phyloP scores from a whole-genome alignment of 1,140 invertebrate species.

The Ptiloglossa arizonensis region DNA sequence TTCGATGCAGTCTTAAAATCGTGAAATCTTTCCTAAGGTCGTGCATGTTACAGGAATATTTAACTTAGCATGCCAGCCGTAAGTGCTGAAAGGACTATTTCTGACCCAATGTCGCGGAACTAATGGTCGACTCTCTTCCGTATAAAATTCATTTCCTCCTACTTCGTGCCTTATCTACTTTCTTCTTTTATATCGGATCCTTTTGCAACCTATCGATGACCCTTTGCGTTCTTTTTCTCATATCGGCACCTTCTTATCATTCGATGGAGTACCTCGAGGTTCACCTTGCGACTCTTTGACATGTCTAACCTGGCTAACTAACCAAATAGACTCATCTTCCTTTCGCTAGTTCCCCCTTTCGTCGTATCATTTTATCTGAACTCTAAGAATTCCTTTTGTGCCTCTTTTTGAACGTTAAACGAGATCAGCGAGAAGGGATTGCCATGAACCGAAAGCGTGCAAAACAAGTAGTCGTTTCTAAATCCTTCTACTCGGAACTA shows the following conservation, averaged over 20 bases:
- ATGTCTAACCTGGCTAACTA: slow-evolving; percentile 13
- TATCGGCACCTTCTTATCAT: slow-evolving; percentile 47
- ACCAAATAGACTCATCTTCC: slow-evolving; percentile 6
- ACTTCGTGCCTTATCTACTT: slow-evolving; percentile 48
- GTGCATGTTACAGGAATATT: neutral
- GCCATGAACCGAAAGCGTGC: neutral
- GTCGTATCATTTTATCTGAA: neutral
- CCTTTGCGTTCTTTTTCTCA: slow-evolving; percentile 38
- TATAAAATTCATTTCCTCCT: slow-evolving; percentile 58
- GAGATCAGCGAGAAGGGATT: neutral
- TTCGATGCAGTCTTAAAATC: too few species aligned
- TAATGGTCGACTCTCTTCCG: slow-evolving; percentile 41
- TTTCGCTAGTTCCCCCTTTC: neutral
- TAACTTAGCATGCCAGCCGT: slow-evolving; percentile 19
- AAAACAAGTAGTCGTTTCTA: slow-evolving; percentile 9
- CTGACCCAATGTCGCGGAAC: slow-evolving; percentile 50
- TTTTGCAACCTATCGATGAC: slow-evolving; percentile 47
- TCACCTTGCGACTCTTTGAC: slow-evolving; percentile 8
- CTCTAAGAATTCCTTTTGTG: neutral
- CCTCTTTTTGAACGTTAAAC: neutral
- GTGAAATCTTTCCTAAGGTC: too few species aligned
- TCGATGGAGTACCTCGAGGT: neutral
- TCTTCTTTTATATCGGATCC: slow-evolving; percentile 48
- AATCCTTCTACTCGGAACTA: too few species aligned
- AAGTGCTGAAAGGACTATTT: slow-evolving; percentile 21